Percentiles rank a stretch among this genome's conserved stretches.
phyloP scores from a whole-genome alignment of 2,888 invertebrate species.

The Luffia ferchaultella region DNA sequence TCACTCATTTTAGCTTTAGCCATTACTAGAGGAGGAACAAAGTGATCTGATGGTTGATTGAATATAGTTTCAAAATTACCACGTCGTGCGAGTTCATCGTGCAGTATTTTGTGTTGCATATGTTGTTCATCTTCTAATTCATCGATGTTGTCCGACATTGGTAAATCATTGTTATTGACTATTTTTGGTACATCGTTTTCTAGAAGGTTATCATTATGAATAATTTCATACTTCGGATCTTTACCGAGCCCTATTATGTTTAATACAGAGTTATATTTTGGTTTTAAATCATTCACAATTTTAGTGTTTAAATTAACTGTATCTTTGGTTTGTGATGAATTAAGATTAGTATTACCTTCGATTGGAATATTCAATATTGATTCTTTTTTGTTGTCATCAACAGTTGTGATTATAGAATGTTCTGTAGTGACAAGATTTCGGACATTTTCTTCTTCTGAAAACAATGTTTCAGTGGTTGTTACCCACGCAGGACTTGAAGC shows the following conservation, averaged over 20 bases:
- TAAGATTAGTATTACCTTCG: conserved; percentile 30
- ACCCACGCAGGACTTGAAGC: conserved; percentile 27
- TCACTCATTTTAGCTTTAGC: conserved; percentile 57
- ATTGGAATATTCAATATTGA: conserved; percentile 21
- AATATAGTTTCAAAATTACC: conserved; percentile 56
- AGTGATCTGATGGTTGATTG: conserved; percentile 57
- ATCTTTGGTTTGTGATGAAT: conserved; percentile 26
- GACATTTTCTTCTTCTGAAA: conserved; percentile 33
- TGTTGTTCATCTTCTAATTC: conserved; percentile 45
- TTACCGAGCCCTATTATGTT: conserved; percentile 21
- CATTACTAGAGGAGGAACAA: conserved; percentile 59
- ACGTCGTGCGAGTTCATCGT: conserved; percentile 47
- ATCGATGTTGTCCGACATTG: conserved; percentile 33
- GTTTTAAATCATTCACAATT: conserved; percentile 16
- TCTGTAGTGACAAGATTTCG: conserved; percentile 22
- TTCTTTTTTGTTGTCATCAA: conserved; percentile 21
- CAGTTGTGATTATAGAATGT: conserved; percentile 29
- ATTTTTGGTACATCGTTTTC: conserved; percentile 44
- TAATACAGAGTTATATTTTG: background rate
- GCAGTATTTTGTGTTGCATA: conserved; percentile 48
- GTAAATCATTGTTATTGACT: conserved; percentile 24
- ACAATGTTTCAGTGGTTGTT: conserved; percentile 25
- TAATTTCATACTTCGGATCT: conserved; percentile 25
- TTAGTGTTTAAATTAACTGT: conserved; percentile 13
- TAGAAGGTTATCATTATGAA: conserved; percentile 36